Conservation (phyloP, 2,888 invertebrate genomes). For the Parnassius glacialis region DNA sequence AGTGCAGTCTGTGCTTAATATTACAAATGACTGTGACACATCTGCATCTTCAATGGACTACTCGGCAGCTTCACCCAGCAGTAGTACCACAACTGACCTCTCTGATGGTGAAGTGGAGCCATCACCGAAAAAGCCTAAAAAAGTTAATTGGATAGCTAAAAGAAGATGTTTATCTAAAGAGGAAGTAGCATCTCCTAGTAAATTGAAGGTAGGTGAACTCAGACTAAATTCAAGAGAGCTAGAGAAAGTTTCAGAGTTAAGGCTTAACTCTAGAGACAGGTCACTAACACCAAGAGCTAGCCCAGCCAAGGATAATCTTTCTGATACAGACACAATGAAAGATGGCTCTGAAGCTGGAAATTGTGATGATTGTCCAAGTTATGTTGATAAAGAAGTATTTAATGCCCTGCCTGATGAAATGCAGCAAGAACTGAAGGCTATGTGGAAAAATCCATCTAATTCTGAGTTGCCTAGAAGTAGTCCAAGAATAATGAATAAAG, state of each 20-base stretch:
- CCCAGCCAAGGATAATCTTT: slow-evolving; percentile 68
- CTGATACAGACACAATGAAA: slow-evolving; percentile 67
- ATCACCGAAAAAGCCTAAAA: slow-evolving; percentile 86
- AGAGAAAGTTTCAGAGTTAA: slow-evolving; percentile 76
- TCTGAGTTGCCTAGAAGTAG: slow-evolving; percentile 65
- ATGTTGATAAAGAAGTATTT: slow-evolving; percentile 85
- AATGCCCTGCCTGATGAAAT: slow-evolving; percentile 86
- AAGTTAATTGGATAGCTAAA: slow-evolving; percentile 75
- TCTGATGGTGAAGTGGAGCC: slow-evolving; percentile 87
- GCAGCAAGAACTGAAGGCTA: slow-evolving; percentile 86
- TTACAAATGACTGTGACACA: slow-evolving; percentile 80
- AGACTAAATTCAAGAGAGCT: slow-evolving; percentile 83
- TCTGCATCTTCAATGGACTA: slow-evolving; percentile 73
- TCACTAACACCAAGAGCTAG: slow-evolving; percentile 72
- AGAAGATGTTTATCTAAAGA: slow-evolving; percentile 70
- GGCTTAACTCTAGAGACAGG: slow-evolving; percentile 68
- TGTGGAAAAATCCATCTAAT: slow-evolving; percentile 81
- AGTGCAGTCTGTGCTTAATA: slow-evolving; percentile 87
- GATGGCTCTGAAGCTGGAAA: slow-evolving; percentile 60
- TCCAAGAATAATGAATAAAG: slow-evolving; percentile 76
- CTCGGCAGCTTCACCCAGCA: slow-evolving; percentile 71
- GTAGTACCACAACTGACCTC: slow-evolving; percentile 80
- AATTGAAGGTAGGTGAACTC: slow-evolving; percentile 84
- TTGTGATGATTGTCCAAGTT: slow-evolving; percentile 82
- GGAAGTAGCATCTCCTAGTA: slow-evolving; percentile 85